Evolutionary conservation across 2,113 vertebrate species (phyloP), one percentile per base, ranked within the genome.

Genomic region (Pluvianellus socialis): DNA sequence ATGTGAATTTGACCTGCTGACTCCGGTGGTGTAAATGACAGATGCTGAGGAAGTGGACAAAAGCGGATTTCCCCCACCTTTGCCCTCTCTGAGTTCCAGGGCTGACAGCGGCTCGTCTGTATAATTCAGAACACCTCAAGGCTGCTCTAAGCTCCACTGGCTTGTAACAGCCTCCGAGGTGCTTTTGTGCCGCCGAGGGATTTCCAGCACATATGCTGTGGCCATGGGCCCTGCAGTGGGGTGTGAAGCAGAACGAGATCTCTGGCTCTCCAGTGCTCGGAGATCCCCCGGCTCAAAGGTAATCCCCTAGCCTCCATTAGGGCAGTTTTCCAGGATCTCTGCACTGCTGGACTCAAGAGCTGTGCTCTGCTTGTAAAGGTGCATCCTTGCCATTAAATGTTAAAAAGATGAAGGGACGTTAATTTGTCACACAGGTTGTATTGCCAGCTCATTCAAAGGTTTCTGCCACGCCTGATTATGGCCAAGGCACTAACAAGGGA

Each of bases 91-190:
- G 62, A 62, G 23, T 92, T 94, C 74, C 77, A 85, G 70, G 42
- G 26, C 53, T 92, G 63, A 76, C 49, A 86, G 85, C 3, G 0
- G 12, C 66, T 97, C 10, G 2, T 38, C 62, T 67, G 33, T 91
- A 20, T 73, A 82, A 91, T 63, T 82, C 82, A 79, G 76, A 94
- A 82, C 65, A 96, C 56, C 65, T 94, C 70, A 65, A 81, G 56
- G 56, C 52, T 84, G 33, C 62, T 94, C n/a, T 75, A 40, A 90
- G 61, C 62, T 97, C 89, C 77, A 67, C 70, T 91, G 70, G 58
- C 52, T 92, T 73, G 71, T 70, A 73, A 55, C 63, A 66, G 33
- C 49, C 44, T 93, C 71, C 1, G 3, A 81, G 38, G 79, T 77
- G 52, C 12, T 92, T 89, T 88, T 81, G 76, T 80, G 14, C 35